Evolutionary conservation across 2,888 invertebrate genomes (phyloP).

Genomic region (Leptinotarsa peninsularis): DNA sequence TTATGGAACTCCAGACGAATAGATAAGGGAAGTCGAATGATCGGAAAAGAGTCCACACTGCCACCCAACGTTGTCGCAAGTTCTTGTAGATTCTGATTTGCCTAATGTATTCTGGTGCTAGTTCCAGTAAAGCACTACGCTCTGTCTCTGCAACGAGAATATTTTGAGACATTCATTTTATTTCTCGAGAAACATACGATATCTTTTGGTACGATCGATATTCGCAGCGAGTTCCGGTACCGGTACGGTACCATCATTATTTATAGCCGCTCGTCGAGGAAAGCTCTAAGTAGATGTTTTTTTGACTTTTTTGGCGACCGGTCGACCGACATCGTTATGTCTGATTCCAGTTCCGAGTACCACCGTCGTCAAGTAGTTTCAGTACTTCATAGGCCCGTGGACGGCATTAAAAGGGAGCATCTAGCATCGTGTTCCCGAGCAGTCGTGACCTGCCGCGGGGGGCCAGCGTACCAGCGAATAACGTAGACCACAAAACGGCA

Average conservation of each 20-base stretch:
- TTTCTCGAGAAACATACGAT: not conserved
- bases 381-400: conserved; percentile 48
- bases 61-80: not conserved
- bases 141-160: not conserved
- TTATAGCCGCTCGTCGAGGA: conserved; percentile 2
- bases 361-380: conserved; percentile 15
- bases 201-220: conserved; percentile 10
- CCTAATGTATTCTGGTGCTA: conserved; percentile 4
- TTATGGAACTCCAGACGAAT: no score
- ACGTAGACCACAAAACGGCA: conserved; percentile 28
- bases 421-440: conserved; percentile 65
- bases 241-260: conserved; percentile 8
- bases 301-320: not conserved
- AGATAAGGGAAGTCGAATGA: no score
- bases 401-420: conserved; percentile 63
- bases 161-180: not conserved
- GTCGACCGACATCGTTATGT: conserved; percentile 16
- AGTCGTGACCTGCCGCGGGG: conserved; percentile 53
- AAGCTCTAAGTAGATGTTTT: conserved; percentile 1
- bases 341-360: conserved; percentile 20
- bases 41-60: no score
- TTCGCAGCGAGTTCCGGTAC: conserved; percentile 13
- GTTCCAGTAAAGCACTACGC: not conserved
- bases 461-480: conserved; percentile 47
- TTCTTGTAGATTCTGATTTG: not conserved